A percentile compares a stretch with the other conserved stretches of the same genome.
Conservation (phyloP, 2,888 invertebrate species). For the Eledona agricola region DNA sequence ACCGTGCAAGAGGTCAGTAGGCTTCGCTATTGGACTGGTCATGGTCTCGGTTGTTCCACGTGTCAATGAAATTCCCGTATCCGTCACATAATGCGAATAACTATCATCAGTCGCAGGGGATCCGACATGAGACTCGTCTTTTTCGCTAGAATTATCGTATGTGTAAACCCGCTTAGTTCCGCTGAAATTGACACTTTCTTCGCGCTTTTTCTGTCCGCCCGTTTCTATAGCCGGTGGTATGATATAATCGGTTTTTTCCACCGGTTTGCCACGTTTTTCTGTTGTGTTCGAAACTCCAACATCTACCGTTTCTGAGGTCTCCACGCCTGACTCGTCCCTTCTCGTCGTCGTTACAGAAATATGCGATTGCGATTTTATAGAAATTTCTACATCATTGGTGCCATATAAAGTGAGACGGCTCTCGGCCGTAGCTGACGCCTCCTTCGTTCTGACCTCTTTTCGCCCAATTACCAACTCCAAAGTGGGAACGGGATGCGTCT, state of each 20-base stretch:
- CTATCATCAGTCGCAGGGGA: slow-evolving; percentile 65
- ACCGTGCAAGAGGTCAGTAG: slow-evolving; percentile 57
- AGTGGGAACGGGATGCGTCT: slow-evolving; percentile 51
- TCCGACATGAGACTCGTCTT: slow-evolving; percentile 46
- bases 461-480: slow-evolving; percentile 65
- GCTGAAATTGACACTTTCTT: slow-evolving; percentile 65
- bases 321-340: slow-evolving; percentile 61
- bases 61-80: slow-evolving; percentile 67
- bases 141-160: slow-evolving; percentile 61
- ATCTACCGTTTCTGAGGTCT: slow-evolving; percentile 63
- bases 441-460: slow-evolving; percentile 65
- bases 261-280: slow-evolving; percentile 56
- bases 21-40: slow-evolving; percentile 60
- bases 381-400: slow-evolving; percentile 66
- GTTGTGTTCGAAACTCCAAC: slow-evolving; percentile 62
- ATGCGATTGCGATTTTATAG: slow-evolving; percentile 66
- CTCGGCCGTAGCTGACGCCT: slow-evolving; percentile 65
- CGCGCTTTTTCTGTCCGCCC: slow-evolving; percentile 59
- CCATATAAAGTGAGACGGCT: slow-evolving; percentile 66
- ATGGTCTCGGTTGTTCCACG: slow-evolving; percentile 63
- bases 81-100: slow-evolving; percentile 65
- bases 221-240: slow-evolving; percentile 54
- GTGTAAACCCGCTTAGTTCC: slow-evolving; percentile 65
- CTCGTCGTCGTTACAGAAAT: slow-evolving; percentile 63
- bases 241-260: slow-evolving; percentile 55